phyloP scores from a whole-genome alignment of 2,113 vertebrate species.

The Ochotona curzoniae region DNA sequence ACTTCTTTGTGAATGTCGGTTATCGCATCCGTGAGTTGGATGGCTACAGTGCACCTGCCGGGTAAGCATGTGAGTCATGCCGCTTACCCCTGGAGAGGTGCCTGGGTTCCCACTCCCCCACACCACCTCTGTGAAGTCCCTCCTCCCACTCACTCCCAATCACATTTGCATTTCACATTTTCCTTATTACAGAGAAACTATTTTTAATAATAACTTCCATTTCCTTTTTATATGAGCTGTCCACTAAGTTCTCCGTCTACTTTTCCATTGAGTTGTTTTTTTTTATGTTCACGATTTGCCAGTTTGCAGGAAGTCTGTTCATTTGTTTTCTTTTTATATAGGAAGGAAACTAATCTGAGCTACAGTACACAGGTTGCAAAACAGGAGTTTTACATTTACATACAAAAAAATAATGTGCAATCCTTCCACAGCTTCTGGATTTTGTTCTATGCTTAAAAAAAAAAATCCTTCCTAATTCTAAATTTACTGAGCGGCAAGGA shows the following conservation, averaged over 20 bases:
- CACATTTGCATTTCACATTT: background rate
- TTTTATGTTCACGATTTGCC: background rate
- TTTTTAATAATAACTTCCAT: background rate
- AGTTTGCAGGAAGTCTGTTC: background rate
- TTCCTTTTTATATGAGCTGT: background rate
- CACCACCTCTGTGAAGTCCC: fast-evolving
- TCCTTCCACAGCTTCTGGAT: background rate
- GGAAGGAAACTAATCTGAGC: background rate
- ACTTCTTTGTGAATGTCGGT: background rate
- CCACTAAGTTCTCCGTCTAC: background rate
- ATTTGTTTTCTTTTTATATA: background rate
- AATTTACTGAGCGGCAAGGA: background rate
- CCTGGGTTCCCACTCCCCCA: fast-evolving
- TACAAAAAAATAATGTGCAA: no score
- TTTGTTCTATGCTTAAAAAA: background rate
- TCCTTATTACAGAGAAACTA: background rate
- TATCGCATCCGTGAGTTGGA: background rate
- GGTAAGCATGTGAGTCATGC: background rate
- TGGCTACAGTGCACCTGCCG: background rate
- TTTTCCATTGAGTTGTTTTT: background rate
- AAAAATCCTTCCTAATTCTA: background rate
- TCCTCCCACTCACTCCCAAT: background rate
- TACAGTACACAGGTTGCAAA: background rate
- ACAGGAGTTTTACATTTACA: background rate
- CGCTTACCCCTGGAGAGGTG: background rate